These are phyloP conservation scores for Hestina assimilis DNA, from an alignment of 1,140 invertebrate genomes.

Conservation along the genomic window DNA sequence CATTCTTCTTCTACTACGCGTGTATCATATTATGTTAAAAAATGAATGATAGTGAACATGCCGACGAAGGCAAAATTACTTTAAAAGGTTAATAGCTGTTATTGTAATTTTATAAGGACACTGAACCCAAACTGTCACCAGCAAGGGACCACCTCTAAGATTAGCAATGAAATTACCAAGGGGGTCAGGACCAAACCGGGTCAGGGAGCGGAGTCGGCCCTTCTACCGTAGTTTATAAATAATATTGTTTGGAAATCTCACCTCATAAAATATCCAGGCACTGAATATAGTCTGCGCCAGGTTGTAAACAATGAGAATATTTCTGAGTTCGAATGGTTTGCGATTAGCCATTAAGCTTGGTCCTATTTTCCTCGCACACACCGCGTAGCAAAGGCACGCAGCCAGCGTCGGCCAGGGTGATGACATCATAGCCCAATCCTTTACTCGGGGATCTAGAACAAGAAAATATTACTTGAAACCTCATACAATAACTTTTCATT, in stretches of 20 bases:
- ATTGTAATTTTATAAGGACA: too few species aligned
- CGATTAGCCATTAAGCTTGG: constrained; percentile 93
- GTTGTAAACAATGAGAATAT: constrained; percentile 92
- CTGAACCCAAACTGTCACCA: too few species aligned
- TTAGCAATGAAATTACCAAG: too few species aligned
- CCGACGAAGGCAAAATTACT: too few species aligned
- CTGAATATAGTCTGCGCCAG: constrained; percentile 93
- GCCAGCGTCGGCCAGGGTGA: constrained; percentile 92
- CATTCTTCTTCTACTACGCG: too few species aligned
- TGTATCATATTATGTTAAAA: too few species aligned
- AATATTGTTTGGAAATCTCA: too few species aligned
- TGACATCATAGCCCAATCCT: constrained; percentile 93
- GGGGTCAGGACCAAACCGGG: neutral
- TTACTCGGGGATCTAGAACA: constrained; percentile 90
- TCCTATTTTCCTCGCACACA: constrained; percentile 90
- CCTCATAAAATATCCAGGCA: constrained; percentile 95
- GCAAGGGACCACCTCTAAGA: too few species aligned
- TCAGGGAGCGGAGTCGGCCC: neutral
- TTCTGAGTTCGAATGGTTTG: constrained; percentile 91
- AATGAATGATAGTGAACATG: too few species aligned
- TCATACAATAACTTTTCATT: too few species aligned
- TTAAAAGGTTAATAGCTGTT: too few species aligned
- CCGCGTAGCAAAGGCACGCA: constrained; percentile 91
- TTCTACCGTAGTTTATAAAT: too few species aligned
- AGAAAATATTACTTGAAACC: neutral